phyloP scores from a whole-genome alignment of 1,140 invertebrate genomes.

The Sycophila sp. region DNA sequence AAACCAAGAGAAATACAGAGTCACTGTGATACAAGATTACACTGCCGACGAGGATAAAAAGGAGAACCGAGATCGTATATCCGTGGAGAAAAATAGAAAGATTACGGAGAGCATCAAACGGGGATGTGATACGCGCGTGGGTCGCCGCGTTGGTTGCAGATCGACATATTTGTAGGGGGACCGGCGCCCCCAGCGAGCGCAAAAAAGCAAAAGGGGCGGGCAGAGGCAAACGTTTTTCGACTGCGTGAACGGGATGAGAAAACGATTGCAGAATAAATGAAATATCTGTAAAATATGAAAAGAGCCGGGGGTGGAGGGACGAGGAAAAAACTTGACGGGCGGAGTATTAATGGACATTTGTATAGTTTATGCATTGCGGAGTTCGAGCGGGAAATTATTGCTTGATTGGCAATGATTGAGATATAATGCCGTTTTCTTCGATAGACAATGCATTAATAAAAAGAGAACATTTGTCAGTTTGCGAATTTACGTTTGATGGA shows the following conservation, averaged over 20 bases:
- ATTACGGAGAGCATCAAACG: constrained; percentile 13
- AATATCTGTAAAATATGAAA: constrained; percentile 21
- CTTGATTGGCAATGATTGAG: no score
- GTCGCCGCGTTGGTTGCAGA: neutral
- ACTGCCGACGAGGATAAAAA: neutral
- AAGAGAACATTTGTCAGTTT: no score
- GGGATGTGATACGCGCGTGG: constrained; percentile 25
- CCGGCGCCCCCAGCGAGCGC: neutral
- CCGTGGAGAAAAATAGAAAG: constrained; percentile 19
- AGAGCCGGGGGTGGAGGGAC: neutral
- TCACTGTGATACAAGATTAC: neutral
- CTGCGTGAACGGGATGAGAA: neutral
- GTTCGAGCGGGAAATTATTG: neutral
- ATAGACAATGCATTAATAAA: no score
- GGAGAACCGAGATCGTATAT: neutral
- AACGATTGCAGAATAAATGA: constrained; percentile 14
- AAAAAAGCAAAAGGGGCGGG: neutral
- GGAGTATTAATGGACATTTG: neutral
- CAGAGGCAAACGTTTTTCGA: no score
- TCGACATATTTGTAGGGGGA: constrained; percentile 8
- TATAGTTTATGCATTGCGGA: neutral
- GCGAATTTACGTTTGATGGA: no score
- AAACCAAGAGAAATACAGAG: neutral
- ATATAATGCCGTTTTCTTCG: no score
- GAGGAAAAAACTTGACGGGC: neutral